Conservation (phyloP, 1,140 invertebrate genomes). For the Cyclina sinensis region DNA sequence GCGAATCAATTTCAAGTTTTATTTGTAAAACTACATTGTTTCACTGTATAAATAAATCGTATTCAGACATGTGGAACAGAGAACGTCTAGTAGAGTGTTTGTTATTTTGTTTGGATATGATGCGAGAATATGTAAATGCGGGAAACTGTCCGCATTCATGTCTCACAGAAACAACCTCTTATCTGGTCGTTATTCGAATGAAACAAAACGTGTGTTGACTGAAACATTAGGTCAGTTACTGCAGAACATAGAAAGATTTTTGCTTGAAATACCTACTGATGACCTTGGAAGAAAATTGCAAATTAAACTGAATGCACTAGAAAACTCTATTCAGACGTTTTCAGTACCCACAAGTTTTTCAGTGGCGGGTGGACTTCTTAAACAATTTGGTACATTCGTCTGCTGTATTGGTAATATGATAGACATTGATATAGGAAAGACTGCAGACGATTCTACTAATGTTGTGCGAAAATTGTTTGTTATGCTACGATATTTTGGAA, state of each 20-base stretch:
- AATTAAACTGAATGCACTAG: not conserved
- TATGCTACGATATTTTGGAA: not conserved
- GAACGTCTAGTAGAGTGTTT: not conserved
- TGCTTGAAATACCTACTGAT: not conserved
- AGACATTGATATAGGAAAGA: not conserved
- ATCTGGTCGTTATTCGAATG: not conserved
- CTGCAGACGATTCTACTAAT: not conserved
- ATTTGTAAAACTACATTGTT: slow-evolving; percentile 45
- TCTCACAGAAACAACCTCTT: not conserved
- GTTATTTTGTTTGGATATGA: not conserved
- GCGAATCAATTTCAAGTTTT: slow-evolving; percentile 24
- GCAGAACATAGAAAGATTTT: not conserved
- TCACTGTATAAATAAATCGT: slow-evolving; percentile 3
- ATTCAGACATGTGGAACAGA: slow-evolving; percentile 4
- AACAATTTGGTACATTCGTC: not conserved
- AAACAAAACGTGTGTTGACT: not conserved
- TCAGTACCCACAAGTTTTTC: not conserved
- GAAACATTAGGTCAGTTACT: not conserved
- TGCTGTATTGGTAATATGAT: not conserved
- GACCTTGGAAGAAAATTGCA: not conserved
- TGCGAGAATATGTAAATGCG: not conserved
- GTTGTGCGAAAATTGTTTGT: not conserved
- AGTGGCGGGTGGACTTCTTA: not conserved
- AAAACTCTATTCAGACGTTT: no score
- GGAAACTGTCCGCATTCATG: not conserved